Evolutionary conservation across 2,888 invertebrate genomes (phyloP).

Genomic region (Eristalinus sepulchralis): DNA sequence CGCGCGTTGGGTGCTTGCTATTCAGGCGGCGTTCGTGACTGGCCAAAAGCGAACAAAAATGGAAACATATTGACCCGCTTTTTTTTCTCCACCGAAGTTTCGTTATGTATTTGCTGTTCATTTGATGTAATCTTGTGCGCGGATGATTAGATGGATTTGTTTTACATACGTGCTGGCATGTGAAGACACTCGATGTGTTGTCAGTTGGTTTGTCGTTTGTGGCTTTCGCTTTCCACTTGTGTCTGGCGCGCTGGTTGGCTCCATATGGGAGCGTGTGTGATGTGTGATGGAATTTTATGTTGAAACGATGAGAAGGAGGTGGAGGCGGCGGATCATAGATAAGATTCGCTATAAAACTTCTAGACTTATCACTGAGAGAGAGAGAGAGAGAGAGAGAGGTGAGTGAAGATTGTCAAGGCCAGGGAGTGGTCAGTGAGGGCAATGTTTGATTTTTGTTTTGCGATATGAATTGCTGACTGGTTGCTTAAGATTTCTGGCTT

Average conservation of each 20-base stretch:
- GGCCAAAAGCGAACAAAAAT: conserved; percentile 56
- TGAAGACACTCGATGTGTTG: neutral
- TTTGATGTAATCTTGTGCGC: conserved; percentile 41
- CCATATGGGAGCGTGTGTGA: neutral
- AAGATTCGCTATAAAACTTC: neutral
- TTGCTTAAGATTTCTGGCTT: neutral
- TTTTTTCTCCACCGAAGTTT: conserved; percentile 19
- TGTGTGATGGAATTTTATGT: neutral
- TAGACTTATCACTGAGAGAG: neutral
- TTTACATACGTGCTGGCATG: conserved; percentile 57
- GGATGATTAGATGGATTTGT: conserved; percentile 56
- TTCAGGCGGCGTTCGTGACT: conserved; percentile 59
- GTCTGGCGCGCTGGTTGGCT: neutral
- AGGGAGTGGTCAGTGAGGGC: neutral
- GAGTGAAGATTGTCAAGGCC: neutral
- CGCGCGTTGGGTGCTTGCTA: conserved; percentile 21
- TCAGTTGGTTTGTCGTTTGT: neutral
- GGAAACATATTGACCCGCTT: conserved; percentile 61
- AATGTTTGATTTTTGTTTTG: neutral
- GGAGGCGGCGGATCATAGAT: neutral
- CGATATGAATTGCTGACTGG: neutral
- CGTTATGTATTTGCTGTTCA: conserved; percentile 54
- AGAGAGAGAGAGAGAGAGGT: too few relatives aligned
- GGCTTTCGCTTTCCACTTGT: conserved; percentile 37
- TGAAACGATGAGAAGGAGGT: neutral